A percentile compares a stretch with the other conserved stretches of the same genome.
phyloP scores from a whole-genome alignment of 1,140 invertebrate species.

The Procambarus virginalis region DNA sequence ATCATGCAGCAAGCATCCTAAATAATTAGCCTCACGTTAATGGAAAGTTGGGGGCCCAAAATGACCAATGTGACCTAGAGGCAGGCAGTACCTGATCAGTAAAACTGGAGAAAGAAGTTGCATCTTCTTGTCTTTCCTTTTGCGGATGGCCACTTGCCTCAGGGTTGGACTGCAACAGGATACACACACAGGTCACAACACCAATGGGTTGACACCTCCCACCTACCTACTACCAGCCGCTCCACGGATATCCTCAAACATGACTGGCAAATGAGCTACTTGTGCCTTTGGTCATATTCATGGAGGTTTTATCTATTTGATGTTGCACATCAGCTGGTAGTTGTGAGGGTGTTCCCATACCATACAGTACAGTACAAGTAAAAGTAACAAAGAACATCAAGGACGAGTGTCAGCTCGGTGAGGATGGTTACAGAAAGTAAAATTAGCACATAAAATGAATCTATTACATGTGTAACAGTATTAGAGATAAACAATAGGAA shows the following conservation, averaged over 20 bases:
- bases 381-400: not conserved
- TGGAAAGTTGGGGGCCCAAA: constrained; percentile 23
- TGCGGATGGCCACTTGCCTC: constrained; percentile 43
- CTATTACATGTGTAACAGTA: not conserved
- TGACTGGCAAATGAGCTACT: not conserved
- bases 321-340: not conserved
- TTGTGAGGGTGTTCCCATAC: constrained; percentile 1
- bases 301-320: not conserved
- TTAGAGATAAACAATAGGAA: not conserved
- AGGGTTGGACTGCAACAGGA: constrained; percentile 55
- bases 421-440: not conserved
- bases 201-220: constrained; percentile 35
- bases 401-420: not conserved
- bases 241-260: not conserved
- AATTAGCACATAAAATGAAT: not conserved
- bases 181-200: constrained; percentile 61
- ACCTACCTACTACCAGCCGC: constrained; percentile 16
- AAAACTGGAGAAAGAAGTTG: constrained; percentile 55
- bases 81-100: constrained; percentile 62
- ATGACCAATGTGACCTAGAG: constrained; percentile 7
- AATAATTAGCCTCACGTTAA: not conserved
- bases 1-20: constrained; percentile 29
- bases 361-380: not conserved
- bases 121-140: constrained; percentile 52
- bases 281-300: not conserved